A percentile compares a stretch with the other conserved stretches of the same genome.
These are phyloP conservation scores for Oxyura jamaicensis DNA, from an alignment of 2,113 vertebrate species.

Conservation along the genomic window DNA sequence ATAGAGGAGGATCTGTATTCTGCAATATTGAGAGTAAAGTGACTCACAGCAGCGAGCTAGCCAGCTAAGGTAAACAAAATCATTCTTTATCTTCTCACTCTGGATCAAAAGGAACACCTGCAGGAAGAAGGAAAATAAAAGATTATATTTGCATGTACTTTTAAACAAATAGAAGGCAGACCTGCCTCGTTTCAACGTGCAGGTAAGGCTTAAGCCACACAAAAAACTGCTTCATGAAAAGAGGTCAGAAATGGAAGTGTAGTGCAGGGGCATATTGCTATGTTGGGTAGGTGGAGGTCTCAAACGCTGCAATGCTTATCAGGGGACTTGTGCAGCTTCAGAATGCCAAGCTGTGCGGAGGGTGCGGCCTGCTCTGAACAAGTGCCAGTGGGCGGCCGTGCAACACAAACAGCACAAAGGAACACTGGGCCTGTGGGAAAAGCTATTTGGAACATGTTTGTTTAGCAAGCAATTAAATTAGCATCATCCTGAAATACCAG, in stretches of 20 bases:
- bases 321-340: not conserved
- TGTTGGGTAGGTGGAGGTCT: not conserved
- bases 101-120: conserved; percentile 96
- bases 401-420: conserved; percentile 25
- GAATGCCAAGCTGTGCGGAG: not conserved
- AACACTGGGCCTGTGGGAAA: conserved; percentile 39
- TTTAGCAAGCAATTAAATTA: conserved; percentile 41
- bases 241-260: not conserved
- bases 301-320: not conserved
- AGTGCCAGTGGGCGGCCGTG: not conserved
- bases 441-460: conserved; percentile 20
- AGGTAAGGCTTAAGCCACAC: not conserved
- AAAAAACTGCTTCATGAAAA: not conserved
- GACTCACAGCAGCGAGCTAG: conserved; percentile 95
- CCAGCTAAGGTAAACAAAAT: conserved; percentile 96
- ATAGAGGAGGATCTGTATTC: conserved; percentile 25
- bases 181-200: conserved; percentile 5
- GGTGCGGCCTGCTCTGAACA: not conserved
- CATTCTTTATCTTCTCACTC: conserved; percentile 95
- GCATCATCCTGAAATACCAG: conserved; percentile 34
- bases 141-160: conserved; percentile 6
- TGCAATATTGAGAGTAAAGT: conserved; percentile 31
- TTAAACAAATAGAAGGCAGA: conserved; percentile 17
- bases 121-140: conserved; percentile 45
- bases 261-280: not conserved